These are phyloP conservation scores for Molossus molossus DNA, from an alignment of 2,797 vertebrate species.

Conservation along the genomic window DNA sequence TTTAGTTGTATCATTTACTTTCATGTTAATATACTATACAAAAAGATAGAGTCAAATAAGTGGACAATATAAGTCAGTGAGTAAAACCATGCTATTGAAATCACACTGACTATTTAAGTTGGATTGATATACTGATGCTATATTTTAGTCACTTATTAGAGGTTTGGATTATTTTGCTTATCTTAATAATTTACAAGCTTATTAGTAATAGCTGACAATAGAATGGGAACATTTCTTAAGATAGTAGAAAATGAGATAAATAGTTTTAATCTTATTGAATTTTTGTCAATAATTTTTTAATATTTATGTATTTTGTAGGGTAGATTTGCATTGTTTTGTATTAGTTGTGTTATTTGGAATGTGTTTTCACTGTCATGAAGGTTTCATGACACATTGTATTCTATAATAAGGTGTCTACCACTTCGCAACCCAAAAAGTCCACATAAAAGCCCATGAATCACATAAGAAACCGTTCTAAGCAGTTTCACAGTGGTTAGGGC, in stretches of 20 bases:
- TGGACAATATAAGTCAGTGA: slow-evolving; percentile 42
- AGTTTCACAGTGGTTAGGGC: not conserved
- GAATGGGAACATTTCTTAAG: slow-evolving; percentile 35
- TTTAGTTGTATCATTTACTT: slow-evolving; percentile 51
- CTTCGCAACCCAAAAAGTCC: slow-evolving; percentile 52
- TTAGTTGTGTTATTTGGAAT: slow-evolving; percentile 37
- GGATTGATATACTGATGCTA: slow-evolving; percentile 59
- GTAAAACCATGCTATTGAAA: slow-evolving; percentile 55
- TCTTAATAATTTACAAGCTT: slow-evolving; percentile 65
- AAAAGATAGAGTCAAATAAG: slow-evolving; percentile 28
- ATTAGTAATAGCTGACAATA: slow-evolving; percentile 53
- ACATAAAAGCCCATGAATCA: not conserved
- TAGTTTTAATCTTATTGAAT: slow-evolving; percentile 28
- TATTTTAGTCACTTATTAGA: slow-evolving; percentile 57
- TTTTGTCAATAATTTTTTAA: slow-evolving; percentile 44
- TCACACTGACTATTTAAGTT: slow-evolving; percentile 64
- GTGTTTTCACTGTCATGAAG: not conserved
- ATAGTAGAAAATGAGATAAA: slow-evolving; percentile 52
- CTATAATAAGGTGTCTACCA: not conserved
- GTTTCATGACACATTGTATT: not conserved
- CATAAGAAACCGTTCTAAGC: not conserved
- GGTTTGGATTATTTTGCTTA: slow-evolving; percentile 62
- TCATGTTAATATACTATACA: not conserved
- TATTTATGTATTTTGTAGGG: slow-evolving; percentile 16
- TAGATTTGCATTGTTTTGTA: not conserved